These are phyloP conservation scores for Apaloderma vittatum DNA, from an alignment of 2,113 vertebrate species.

Conservation along the genomic window DNA sequence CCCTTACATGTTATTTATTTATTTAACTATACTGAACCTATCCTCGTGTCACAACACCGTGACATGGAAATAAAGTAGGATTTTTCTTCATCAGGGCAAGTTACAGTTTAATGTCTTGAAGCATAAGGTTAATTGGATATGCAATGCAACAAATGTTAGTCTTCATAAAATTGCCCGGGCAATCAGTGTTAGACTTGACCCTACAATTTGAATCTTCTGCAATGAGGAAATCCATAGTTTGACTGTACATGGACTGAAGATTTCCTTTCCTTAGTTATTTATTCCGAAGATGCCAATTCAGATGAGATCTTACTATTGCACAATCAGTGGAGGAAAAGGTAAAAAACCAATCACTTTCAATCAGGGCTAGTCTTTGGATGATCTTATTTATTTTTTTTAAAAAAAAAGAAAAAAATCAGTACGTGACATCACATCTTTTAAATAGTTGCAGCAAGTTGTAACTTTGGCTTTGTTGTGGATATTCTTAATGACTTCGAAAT, in stretches of 20 bases:
- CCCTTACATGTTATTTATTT: background rate
- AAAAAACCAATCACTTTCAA: fast-evolving
- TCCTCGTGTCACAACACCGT: background rate
- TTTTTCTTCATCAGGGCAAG: background rate
- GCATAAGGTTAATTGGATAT: background rate
- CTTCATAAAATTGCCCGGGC: background rate
- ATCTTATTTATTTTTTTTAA: background rate
- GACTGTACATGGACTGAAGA: background rate
- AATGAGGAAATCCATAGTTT: background rate
- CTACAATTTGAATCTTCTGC: background rate
- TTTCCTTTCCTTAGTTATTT: background rate
- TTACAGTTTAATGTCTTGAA: background rate
- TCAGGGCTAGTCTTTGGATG: background rate
- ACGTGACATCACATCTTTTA: fast-evolving
- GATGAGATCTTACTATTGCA: background rate
- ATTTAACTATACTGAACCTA: background rate
- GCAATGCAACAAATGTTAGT: background rate
- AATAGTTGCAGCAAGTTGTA: background rate
- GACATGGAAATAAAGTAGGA: background rate
- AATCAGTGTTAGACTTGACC: background rate
- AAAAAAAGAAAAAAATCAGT: background rate
- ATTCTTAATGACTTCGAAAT: background rate
- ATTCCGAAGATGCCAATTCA: background rate
- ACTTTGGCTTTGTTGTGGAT: background rate
- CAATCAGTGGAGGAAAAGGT: background rate